Base-by-base conservation (phyloP, 1,140 invertebrate species). In the Hirudo medicinalis region DNA sequence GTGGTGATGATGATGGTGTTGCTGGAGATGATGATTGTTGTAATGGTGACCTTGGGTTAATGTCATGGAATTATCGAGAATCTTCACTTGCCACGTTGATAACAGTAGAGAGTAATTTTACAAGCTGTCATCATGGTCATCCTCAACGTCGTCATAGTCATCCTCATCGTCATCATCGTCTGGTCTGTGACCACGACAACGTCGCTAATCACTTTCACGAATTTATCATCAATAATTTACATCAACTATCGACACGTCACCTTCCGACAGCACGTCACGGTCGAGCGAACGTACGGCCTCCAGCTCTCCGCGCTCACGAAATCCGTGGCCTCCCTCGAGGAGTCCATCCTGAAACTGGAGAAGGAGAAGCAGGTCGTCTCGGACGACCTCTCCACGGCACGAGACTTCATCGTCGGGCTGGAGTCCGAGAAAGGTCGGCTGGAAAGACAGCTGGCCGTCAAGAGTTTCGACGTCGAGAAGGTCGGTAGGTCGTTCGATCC, bases 391-490 rank as follows among this genome's bases (percentile, higher is more conserved):
- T 76, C 77, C 6, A 77, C 80, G 29, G 78, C 79, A 17, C 73
- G 81, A 17, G 82, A 83, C 72, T 78, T 81, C 17, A 79, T 78
- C 72, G 75, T 77, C 15, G 72, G 77, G 54, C 76, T 83, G 32
- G 82, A 83, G 75, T 76, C 75, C 0, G 76, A 74, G 22, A 82
- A 82, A 66, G 81, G 82, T 32, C 77, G 77, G 9, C 70, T 81
- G 49, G 78, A 80, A 73, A 74, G 80, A 63, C 80, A 81, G 68
- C 69, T 81, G 29, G 77, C 78, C 9, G 76, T 77, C 17, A 72
- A 77, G n/a, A 74, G 75, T n/a, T 73, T 82, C 55, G 82, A 82
- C 54, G 78, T 77, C 43, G 82, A 83, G 74, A 79, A 81, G 77
- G 80, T 81, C 66, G 53, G 67, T 19, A 2, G 43, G 1, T 49